A percentile compares a stretch with the other conserved stretches of the same genome.
phyloP scores from a whole-genome alignment of 92 coral and sea anemone species.

The Porites divaricata region DNA sequence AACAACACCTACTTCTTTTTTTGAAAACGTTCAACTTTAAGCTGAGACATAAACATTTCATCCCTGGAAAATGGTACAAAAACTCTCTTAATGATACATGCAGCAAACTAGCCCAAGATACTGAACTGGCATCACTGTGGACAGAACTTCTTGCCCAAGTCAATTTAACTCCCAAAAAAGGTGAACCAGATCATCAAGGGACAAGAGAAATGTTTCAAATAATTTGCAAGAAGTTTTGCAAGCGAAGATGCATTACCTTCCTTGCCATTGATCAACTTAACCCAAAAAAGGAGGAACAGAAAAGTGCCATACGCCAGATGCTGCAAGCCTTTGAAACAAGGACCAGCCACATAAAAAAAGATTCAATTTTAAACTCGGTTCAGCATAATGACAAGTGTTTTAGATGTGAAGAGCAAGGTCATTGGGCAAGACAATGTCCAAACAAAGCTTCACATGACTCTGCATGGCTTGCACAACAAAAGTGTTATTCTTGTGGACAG shows the following conservation, averaged over 20 bases:
- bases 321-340: neutral
- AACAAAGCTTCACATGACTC: slow-evolving; percentile 31
- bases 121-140: no score
- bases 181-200: neutral
- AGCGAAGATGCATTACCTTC: neutral
- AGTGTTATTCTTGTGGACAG: slow-evolving; percentile 37
- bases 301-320: neutral
- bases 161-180: neutral
- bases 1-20: neutral
- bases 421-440: slow-evolving; percentile 8
- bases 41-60: slow-evolving; percentile 2
- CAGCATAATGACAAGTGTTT: slow-evolving; percentile 15
- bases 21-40: neutral
- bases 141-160: neutral
- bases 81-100: neutral
- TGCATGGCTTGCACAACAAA: slow-evolving; percentile 32
- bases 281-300: neutral
- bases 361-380: neutral
- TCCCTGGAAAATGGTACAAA: neutral
- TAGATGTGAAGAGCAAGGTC: slow-evolving; percentile 30
- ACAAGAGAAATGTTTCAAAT: neutral
- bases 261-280: neutral
- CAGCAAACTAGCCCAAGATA: no score
- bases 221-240: neutral
- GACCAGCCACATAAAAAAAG: neutral